Evolutionary conservation across 2,888 invertebrate genomes (phyloP).

Genomic region (Dusona sp.): DNA sequence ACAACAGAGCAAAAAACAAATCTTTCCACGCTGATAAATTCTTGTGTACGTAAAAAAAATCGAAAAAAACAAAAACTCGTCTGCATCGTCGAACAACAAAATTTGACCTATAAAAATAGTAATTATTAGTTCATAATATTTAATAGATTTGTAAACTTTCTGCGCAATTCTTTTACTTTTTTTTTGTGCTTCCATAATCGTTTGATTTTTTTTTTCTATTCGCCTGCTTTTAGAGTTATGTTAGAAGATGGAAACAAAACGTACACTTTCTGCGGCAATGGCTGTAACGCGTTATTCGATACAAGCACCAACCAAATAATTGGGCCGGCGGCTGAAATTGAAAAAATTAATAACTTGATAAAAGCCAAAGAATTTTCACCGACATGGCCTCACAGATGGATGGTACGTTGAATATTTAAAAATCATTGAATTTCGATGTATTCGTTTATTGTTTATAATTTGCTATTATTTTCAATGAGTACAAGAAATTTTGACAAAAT

Average conservation of each 20-base stretch:
- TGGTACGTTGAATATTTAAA: slow-evolving; percentile 68
- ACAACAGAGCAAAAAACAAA: too few relatives aligned
- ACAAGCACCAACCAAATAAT: slow-evolving; percentile 84
- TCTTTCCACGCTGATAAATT: too few relatives aligned
- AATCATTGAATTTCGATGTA: slow-evolving; percentile 14
- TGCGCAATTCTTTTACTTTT: too few relatives aligned
- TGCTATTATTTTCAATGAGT: slow-evolving; percentile 22
- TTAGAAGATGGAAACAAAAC: slow-evolving; percentile 72
- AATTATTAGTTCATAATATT: too few relatives aligned
- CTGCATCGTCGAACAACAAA: too few relatives aligned
- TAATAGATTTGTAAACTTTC: too few relatives aligned
- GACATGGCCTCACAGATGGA: slow-evolving; percentile 70
- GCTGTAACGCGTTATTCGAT: slow-evolving; percentile 84
- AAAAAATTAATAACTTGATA: slow-evolving; percentile 82
- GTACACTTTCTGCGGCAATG: slow-evolving; percentile 78
- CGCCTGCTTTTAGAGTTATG: slow-evolving; percentile 70
- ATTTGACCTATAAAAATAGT: too few relatives aligned
- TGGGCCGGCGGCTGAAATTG: slow-evolving; percentile 83
- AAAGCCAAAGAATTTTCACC: slow-evolving; percentile 78
- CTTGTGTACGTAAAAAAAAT: too few relatives aligned
- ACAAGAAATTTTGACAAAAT: not conserved
- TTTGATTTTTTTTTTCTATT: not conserved
- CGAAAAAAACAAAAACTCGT: too few relatives aligned
- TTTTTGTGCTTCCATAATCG: not conserved
- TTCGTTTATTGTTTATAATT: not conserved